Evolutionary conservation across 2,113 vertebrate genomes (phyloP).

Genomic region (Pterocles burchelli): DNA sequence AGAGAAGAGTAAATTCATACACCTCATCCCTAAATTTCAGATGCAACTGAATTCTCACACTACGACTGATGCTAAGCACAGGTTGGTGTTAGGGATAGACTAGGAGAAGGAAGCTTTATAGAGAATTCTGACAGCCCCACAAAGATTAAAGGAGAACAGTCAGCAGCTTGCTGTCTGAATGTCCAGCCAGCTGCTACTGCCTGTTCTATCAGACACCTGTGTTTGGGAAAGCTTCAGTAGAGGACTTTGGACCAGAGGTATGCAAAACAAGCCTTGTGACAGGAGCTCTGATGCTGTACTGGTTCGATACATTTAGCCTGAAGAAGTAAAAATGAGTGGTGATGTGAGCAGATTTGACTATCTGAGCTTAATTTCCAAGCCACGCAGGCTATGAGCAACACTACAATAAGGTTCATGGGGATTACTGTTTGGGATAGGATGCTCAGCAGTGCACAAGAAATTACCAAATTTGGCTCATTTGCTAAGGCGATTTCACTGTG

Average conservation of each 20-base stretch:
- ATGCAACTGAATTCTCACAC: not conserved
- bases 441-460: not conserved
- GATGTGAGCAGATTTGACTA: not conserved
- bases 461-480: not conserved
- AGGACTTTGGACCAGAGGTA: not conserved
- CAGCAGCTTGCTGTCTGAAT: not conserved
- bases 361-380: not conserved
- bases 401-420: rapidly evolving
- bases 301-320: not conserved
- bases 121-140: not conserved
- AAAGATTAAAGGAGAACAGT: not conserved
- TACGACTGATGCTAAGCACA: not conserved
- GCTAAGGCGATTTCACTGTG: not conserved
- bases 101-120: not conserved
- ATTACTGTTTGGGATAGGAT: not conserved
- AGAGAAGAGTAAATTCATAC: not conserved
- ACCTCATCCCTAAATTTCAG: not conserved
- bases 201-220: not conserved
- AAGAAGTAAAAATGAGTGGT: not conserved
- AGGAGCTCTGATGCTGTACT: not conserved
- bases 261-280: not conserved
- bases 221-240: not conserved
- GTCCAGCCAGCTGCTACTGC: not conserved
- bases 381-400: not conserved
- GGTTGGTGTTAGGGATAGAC: not conserved